Evolutionary conservation across 1,140 invertebrate species (phyloP).

Genomic region (Melanaphis sacchari): DNA sequence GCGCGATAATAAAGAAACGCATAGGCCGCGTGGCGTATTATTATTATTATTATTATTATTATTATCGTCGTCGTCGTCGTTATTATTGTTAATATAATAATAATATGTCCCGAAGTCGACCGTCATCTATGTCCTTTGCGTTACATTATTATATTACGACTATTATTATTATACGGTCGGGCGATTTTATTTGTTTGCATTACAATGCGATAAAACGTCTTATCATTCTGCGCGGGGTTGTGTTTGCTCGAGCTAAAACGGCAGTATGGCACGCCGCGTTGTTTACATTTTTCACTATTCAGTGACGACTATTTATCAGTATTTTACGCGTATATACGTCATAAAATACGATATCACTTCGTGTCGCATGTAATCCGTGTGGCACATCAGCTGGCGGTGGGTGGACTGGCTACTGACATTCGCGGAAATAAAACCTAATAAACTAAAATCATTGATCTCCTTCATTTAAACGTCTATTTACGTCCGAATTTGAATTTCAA

Average conservation of each 20-base stretch:
- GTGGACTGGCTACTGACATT: too few species aligned
- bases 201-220: neutral
- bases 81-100: neutral
- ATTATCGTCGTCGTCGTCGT: neutral
- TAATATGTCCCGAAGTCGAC: neutral
- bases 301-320: neutral
- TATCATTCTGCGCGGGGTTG: neutral
- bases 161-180: neutral
- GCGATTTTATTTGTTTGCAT: slow-evolving; percentile 15
- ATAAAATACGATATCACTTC: neutral
- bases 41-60: neutral
- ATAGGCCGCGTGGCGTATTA: neutral
- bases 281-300: neutral
- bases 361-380: too few species aligned
- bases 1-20: neutral
- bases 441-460: too few species aligned
- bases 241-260: neutral
- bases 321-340: neutral
- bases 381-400: too few species aligned
- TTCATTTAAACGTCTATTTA: too few species aligned
- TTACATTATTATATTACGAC: neutral
- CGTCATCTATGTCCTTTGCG: neutral
- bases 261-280: neutral
- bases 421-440: too few species aligned
- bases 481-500: too few species aligned